These are phyloP conservation scores for Formica exsecta DNA, from an alignment of 1,140 invertebrate species.

Conservation along the genomic window DNA sequence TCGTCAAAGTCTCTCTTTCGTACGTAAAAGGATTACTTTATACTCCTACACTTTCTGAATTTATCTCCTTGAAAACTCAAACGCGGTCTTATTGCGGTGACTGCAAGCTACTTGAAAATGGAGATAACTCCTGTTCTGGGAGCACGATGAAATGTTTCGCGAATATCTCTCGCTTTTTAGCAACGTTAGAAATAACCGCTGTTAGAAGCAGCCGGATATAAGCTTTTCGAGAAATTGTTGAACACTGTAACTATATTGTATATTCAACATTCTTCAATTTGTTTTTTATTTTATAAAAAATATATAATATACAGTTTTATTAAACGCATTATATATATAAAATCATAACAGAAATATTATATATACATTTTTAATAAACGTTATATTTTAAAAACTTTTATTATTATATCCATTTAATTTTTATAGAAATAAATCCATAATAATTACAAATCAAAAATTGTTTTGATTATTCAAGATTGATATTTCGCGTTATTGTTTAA, in stretches of 20 bases:
- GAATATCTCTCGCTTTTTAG: conserved; percentile 5
- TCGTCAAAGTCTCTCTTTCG: background rate
- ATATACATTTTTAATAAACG: background rate
- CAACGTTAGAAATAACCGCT: background rate
- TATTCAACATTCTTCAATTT: background rate
- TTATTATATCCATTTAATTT: background rate
- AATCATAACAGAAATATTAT: background rate
- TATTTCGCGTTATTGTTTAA: background rate
- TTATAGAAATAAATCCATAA: background rate
- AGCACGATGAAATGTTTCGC: conserved; percentile 11
- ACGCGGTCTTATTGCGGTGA: conserved; percentile 19
- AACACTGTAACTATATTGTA: background rate
- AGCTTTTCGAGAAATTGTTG: background rate
- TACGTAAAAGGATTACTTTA: conserved; percentile 23
- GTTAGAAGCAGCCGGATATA: background rate
- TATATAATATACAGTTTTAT: background rate
- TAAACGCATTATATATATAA: background rate
- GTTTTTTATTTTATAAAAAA: background rate
- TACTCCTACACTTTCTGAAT: conserved; percentile 8
- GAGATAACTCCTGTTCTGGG: background rate
- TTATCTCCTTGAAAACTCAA: conserved; percentile 39
- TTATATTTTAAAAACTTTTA: background rate
- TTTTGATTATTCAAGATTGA: background rate
- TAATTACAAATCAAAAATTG: background rate
- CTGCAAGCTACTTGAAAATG: conserved; percentile 7